Evolutionary conservation across 2,113 vertebrate genomes (phyloP).

Genomic region (Artemisiospiza belli): DNA sequence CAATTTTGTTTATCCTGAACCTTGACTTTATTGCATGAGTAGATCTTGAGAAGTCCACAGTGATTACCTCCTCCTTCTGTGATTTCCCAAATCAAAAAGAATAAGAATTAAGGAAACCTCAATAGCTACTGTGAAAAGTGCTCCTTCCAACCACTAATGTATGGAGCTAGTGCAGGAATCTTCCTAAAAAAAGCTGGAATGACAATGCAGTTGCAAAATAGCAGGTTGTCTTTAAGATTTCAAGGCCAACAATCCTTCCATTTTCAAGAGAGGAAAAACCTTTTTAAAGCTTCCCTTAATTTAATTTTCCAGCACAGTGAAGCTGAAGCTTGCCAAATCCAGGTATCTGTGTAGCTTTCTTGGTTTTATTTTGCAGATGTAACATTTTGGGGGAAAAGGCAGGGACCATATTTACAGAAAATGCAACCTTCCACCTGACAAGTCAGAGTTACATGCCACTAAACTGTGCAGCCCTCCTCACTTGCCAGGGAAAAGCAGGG

Average conservation of each 20-base stretch:
- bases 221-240: background rate
- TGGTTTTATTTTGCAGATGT: background rate
- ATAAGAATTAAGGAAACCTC: background rate
- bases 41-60: background rate
- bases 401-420: background rate
- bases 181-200: background rate
- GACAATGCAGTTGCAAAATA: background rate
- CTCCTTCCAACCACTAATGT: background rate
- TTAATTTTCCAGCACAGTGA: background rate
- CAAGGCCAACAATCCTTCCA: background rate
- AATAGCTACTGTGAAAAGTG: background rate
- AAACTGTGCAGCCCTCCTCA: background rate
- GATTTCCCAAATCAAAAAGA: background rate
- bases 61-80: background rate
- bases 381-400: background rate
- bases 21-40: background rate
- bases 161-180: background rate
- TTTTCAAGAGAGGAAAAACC: background rate
- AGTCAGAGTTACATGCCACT: background rate
- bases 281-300: background rate
- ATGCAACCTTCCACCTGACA: background rate
- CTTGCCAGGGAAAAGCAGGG: background rate
- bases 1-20: background rate
- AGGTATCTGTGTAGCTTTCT: background rate
- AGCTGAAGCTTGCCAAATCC: background rate